These are phyloP conservation scores for Crypturellus tataupa DNA, from an alignment of 2,797 vertebrate species.

Conservation along the genomic window DNA sequence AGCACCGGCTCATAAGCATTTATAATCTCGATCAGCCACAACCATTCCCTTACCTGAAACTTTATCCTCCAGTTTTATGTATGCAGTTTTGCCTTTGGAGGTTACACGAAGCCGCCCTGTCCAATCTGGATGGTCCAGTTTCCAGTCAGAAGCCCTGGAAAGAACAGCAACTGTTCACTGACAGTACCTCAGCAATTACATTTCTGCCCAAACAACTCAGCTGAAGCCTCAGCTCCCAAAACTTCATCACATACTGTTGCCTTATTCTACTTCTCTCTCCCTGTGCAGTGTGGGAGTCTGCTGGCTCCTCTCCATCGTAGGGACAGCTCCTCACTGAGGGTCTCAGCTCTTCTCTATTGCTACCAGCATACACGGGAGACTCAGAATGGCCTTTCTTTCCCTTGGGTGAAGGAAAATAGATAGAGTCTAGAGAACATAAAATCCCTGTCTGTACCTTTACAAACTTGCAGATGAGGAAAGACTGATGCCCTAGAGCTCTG, in stretches of 20 bases:
- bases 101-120: slow-evolving; percentile 94
- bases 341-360: not conserved
- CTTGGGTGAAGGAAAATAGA: not conserved
- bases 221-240: not conserved
- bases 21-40: not conserved
- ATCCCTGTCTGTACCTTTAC: not conserved
- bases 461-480: not conserved
- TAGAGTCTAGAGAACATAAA: not conserved
- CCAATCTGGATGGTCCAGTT: slow-evolving; percentile 95
- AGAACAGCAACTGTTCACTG: not conserved
- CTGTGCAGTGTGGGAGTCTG: not conserved
- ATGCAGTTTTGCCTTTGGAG: slow-evolving; percentile 92
- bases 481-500: not conserved
- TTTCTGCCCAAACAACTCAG: not conserved
- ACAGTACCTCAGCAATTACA: not conserved
- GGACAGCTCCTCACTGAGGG: not conserved
- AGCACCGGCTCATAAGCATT: not conserved
- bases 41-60: slow-evolving; percentile 85
- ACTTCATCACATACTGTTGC: not conserved
- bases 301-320: not conserved
- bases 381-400: not conserved
- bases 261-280: not conserved
- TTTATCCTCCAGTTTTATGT: slow-evolving; percentile 95
- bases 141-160: slow-evolving; percentile 95
- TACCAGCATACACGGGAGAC: rapidly evolving